These are phyloP conservation scores for Trichonephila clavata DNA, from an alignment of 1,140 invertebrate species.

Conservation along the genomic window DNA sequence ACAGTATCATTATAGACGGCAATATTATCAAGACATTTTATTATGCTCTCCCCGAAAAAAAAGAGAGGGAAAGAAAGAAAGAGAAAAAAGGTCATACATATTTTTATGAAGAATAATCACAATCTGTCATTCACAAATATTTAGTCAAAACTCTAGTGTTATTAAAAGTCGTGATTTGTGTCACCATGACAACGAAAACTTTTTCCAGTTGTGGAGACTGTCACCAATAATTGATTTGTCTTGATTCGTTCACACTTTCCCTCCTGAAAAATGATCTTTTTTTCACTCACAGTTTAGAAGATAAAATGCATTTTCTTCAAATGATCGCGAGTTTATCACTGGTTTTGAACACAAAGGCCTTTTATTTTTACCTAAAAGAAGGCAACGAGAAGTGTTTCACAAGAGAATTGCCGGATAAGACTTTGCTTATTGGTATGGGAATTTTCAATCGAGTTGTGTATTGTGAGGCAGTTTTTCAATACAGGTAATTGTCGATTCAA, in stretches of 20 bases:
- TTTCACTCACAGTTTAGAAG: neutral
- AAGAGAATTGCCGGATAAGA: conserved; percentile 11
- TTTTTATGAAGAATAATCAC: too few species aligned
- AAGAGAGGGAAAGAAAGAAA: too few species aligned
- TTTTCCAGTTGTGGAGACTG: neutral
- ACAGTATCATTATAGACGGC: too few species aligned
- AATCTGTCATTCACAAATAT: too few species aligned
- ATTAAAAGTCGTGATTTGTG: neutral
- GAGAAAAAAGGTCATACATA: too few species aligned
- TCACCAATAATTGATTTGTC: conserved; percentile 2
- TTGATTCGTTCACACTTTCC: neutral
- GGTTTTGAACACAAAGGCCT: neutral
- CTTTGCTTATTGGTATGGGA: conserved; percentile 30
- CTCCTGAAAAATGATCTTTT: neutral
- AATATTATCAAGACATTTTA: too few species aligned
- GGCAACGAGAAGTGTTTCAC: conserved; percentile 54
- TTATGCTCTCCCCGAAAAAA: too few species aligned
- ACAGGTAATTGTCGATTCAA: too few species aligned
- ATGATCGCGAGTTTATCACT: neutral
- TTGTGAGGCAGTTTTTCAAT: too few species aligned
- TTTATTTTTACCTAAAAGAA: conserved; percentile 59
- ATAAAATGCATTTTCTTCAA: neutral
- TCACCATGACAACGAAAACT: neutral
- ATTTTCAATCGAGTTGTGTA: too few species aligned
- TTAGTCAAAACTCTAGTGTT: neutral